Conservation (phyloP, 2,113 vertebrate genomes). For the Gymnocephalus cernua region DNA sequence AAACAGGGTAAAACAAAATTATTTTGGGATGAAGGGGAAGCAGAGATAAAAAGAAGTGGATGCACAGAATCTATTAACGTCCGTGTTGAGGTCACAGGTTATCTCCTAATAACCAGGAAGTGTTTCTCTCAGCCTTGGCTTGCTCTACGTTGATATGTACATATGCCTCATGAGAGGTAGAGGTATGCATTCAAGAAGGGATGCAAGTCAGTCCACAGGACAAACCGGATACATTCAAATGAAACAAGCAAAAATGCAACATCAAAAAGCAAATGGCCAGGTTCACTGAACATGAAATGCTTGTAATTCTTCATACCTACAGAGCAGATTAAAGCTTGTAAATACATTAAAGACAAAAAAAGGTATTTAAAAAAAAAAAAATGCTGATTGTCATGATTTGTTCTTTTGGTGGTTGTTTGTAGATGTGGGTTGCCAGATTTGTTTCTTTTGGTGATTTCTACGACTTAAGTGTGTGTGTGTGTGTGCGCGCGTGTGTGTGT, state of each 20-base stretch:
- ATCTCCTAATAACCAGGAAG: slow-evolving; percentile 67
- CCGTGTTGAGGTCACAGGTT: slow-evolving; percentile 71
- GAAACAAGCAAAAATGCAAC: slow-evolving; percentile 78
- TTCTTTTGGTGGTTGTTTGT: slow-evolving; percentile 41
- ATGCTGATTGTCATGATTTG: slow-evolving; percentile 57
- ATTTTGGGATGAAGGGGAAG: slow-evolving; percentile 82
- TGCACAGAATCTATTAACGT: slow-evolving; percentile 66
- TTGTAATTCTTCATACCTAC: slow-evolving; percentile 93
- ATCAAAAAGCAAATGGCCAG: slow-evolving; percentile 81
- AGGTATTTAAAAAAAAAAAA: slow-evolving; percentile 92
- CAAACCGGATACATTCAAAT: slow-evolving; percentile 67
- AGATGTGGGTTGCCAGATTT: neutral
- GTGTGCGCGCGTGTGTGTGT: neutral
- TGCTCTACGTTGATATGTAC: slow-evolving; percentile 86
- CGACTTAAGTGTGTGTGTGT: neutral
- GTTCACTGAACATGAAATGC: slow-evolving; percentile 83
- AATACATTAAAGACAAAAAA: slow-evolving; percentile 96
- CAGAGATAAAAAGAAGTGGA: slow-evolving; percentile 45
- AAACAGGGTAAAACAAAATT: slow-evolving; percentile 84
- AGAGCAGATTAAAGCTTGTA: slow-evolving; percentile 97
- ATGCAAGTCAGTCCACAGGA: slow-evolving; percentile 70
- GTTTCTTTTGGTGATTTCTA: neutral
- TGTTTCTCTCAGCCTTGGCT: slow-evolving; percentile 89
- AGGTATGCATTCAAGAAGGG: slow-evolving; percentile 80
- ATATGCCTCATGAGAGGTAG: slow-evolving; percentile 82